A percentile compares a stretch with the other conserved stretches of the same genome.
These are phyloP conservation scores for Dipus sagitta DNA, from an alignment of 2,797 vertebrate genomes.

Conservation along the genomic window DNA sequence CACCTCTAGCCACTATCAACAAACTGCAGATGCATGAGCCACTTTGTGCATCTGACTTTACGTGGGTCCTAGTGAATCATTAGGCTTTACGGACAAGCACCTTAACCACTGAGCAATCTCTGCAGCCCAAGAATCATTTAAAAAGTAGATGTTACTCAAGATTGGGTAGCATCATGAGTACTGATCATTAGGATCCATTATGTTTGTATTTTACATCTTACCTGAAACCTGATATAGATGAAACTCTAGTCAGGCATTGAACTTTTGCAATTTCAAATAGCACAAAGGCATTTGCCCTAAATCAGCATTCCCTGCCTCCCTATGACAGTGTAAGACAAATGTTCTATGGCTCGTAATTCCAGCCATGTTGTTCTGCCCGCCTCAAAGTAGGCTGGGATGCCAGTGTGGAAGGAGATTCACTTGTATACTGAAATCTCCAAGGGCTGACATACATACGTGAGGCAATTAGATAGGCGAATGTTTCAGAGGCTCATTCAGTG, in stretches of 20 bases:
- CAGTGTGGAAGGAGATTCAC: not conserved
- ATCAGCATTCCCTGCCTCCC: not conserved
- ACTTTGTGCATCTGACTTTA: too few species aligned
- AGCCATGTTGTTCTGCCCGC: rapidly evolving
- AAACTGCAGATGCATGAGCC: too few species aligned
- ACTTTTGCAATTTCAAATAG: not conserved
- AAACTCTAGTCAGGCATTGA: not conserved
- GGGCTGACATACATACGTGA: conserved; percentile 14
- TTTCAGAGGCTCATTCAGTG: not conserved
- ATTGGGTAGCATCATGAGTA: not conserved
- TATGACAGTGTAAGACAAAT: rapidly evolving
- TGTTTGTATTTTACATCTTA: conserved; percentile 33
- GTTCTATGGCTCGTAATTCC: rapidly evolving
- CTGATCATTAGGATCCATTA: conserved; percentile 3
- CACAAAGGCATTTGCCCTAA: not conserved
- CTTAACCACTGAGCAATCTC: too few species aligned
- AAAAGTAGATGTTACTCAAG: not conserved
- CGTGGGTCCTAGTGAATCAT: too few species aligned
- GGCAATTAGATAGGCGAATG: not conserved
- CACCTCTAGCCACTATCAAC: too few species aligned
- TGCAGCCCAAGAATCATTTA: too few species aligned
- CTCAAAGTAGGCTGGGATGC: not conserved
- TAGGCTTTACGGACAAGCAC: too few species aligned
- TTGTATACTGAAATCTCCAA: not conserved
- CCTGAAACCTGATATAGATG: not conserved